Conservation (phyloP, 2,113 vertebrate genomes). For the Cariama cristata region DNA sequence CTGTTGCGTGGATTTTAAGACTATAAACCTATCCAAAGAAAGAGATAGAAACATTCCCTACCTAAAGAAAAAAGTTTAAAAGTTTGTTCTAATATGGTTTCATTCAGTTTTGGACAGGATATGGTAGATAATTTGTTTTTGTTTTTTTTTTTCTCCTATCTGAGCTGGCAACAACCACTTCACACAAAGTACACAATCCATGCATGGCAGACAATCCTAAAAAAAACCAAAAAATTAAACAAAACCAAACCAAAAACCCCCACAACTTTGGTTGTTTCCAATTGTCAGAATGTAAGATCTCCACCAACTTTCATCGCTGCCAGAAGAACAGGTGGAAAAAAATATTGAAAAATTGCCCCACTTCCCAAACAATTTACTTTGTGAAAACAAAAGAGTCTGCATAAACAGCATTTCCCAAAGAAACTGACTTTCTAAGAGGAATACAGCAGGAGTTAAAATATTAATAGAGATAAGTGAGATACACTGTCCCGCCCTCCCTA, state of each 20-base stretch:
- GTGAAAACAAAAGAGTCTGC: not conserved
- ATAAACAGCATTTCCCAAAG: not conserved
- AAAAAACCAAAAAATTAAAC: not conserved
- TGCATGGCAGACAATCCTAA: not conserved
- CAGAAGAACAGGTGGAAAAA: not conserved
- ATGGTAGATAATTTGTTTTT: not conserved
- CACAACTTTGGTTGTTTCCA: not conserved
- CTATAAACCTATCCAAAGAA: not conserved
- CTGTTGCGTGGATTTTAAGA: not conserved
- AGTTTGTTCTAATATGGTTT: not conserved
- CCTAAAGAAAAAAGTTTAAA: not conserved
- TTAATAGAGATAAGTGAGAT: not conserved
- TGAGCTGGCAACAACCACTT: not conserved
- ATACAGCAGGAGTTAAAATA: not conserved
- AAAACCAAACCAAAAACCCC: too few relatives aligned
- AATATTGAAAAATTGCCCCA: not conserved
- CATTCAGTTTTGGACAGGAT: not conserved
- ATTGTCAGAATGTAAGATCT: not conserved
- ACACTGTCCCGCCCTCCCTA: not conserved
- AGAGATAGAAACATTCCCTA: not conserved
- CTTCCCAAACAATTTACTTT: not conserved
- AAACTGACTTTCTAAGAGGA: not conserved
- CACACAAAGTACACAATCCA: not conserved
- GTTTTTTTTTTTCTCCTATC: not conserved
- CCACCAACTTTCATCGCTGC: not conserved